Conservation (phyloP, 2,113 vertebrate genomes). For the Syrmaticus mikado region DNA sequence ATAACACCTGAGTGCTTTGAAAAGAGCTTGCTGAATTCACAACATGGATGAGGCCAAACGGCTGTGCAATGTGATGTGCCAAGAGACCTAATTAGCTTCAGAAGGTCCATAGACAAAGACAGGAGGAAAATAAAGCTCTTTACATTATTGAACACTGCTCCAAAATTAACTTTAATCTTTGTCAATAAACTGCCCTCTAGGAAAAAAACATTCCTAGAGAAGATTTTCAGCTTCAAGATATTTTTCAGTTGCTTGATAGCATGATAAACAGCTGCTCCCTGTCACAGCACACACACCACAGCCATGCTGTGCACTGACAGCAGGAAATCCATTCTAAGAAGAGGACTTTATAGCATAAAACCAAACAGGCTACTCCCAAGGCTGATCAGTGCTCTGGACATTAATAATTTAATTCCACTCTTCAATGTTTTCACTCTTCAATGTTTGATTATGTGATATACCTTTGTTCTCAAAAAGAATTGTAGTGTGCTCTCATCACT, state of each 20-base stretch:
- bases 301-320: background rate
- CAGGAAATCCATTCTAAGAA: background rate
- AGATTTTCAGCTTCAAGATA: background rate
- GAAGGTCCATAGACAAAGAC: background rate
- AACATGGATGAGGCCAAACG: background rate
- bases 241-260: conserved; percentile 5
- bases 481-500: background rate
- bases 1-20: background rate
- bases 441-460: background rate
- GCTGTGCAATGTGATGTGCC: background rate
- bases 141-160: background rate
- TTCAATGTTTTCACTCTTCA: background rate
- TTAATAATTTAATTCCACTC: background rate
- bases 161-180: background rate
- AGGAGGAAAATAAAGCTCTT: background rate
- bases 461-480: background rate
- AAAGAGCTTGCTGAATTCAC: conserved; percentile 9
- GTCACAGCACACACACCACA: background rate
- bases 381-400: background rate
- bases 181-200: background rate
- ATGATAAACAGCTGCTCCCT: conserved; percentile 10
- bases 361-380: background rate
- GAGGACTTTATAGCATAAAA: background rate
- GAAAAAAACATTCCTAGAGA: background rate
- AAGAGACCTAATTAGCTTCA: conserved; percentile 58